Base-by-base conservation (phyloP, 2,888 invertebrate genomes). In the Gisinianus flammeolus region DNA sequence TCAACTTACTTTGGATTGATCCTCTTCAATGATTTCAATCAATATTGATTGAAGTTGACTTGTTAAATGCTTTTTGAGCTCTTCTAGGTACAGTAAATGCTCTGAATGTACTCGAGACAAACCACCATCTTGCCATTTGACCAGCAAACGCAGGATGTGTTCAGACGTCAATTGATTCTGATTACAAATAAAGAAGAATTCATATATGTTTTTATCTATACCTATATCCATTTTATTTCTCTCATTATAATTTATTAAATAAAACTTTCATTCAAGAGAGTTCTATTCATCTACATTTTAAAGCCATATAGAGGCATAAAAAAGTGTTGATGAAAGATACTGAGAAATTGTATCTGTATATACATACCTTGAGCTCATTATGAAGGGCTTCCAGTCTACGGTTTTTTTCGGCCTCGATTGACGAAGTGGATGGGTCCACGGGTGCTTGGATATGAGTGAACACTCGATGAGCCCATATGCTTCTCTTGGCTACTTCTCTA, bases 401-500 rank as follows among this genome's bases (percentile, higher is more conserved):
- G 85, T 91, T 90, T 80, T 92, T 90, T 87, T 94, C 93, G 31
- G 89, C 88, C 71, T 92, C 91, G 16, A 88, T 87, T 0, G 88
- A 87, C 52, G 88, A 87, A 82, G 90, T 89, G 12, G 90, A 89
- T 1, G 87, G 85, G 16, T 87, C 85, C 76, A 87, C 62, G 90
- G 90, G 76, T 64, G 80, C 80, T 2, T 90, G 90, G 2, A 90
- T 90, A 35, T 89, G 89, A 19, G 87, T 88, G 85, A 88, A 89
- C 6, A 89, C 88, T 70, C 93, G 90, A 84, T 92, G 92, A 86
- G 93, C 90, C 94, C 94, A 94, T 85, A 94, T 90, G 85, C 93
- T 93, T 77, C 93, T 90, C 83, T 93, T 91, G 0, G 93, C 93
- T 76, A 93, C 89, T 86, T 94, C 93, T 85, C 92, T 91, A 85